Conservation (phyloP, 2,113 vertebrate genomes). For the Zapus hudsonius region DNA sequence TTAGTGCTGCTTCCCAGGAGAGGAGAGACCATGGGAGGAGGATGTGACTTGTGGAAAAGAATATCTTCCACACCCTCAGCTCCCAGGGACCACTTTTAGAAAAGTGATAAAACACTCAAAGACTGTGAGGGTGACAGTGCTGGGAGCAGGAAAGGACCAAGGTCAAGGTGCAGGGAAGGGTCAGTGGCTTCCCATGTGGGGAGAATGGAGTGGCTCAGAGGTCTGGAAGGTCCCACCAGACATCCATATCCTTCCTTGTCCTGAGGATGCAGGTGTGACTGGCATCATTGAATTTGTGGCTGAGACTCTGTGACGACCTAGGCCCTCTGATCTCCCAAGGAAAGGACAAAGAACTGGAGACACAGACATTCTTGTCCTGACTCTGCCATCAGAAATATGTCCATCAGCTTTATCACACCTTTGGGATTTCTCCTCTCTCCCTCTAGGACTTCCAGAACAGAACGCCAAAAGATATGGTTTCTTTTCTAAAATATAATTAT, state of each 20-base stretch:
- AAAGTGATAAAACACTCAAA: not conserved
- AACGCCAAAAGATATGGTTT: not conserved
- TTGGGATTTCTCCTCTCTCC: not conserved
- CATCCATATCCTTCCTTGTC: not conserved
- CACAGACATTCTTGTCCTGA: too few species aligned
- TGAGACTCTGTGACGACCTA: not conserved
- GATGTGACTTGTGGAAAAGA: not conserved
- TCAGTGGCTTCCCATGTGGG: not conserved
- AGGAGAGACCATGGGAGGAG: not conserved
- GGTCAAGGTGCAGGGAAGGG: not conserved
- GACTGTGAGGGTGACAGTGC: not conserved
- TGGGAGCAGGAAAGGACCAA: not conserved
- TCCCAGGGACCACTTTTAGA: not conserved
- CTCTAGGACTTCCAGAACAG: not conserved
- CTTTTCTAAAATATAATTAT: conserved; percentile 1
- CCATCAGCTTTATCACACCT: not conserved
- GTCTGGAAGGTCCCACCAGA: not conserved
- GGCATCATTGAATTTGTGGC: fast-evolving
- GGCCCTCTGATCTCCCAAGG: not conserved
- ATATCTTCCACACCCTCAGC: not conserved
- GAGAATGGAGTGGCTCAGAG: not conserved
- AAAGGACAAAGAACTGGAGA: not conserved
- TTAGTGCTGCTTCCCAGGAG: not conserved
- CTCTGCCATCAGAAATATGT: not conserved
- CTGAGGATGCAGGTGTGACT: not conserved